A percentile compares a stretch with the other conserved stretches of the same genome.
These are phyloP conservation scores for Drosophila quadrilineata DNA, from an alignment of 1,140 invertebrate species.

Conservation along the genomic window DNA sequence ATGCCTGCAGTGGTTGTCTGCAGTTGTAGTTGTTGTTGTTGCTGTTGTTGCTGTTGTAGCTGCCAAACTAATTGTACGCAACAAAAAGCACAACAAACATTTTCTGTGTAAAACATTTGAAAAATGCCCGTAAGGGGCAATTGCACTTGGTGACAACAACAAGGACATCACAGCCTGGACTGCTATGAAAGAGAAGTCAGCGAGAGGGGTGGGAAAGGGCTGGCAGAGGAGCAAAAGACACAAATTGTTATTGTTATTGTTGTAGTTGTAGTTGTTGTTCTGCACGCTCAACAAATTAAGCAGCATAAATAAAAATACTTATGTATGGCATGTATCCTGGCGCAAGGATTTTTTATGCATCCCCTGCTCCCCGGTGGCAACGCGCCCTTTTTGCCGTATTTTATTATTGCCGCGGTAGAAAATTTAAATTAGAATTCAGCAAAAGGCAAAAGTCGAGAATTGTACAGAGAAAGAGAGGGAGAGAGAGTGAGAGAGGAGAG, in stretches of 20 bases:
- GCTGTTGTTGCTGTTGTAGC: conserved; percentile 37
- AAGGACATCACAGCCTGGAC: background rate
- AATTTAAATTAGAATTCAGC: conserved; percentile 81
- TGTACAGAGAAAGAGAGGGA: too few species aligned
- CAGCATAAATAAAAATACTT: conserved; percentile 73
- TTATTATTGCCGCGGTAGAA: conserved; percentile 63
- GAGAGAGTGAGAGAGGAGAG: too few species aligned
- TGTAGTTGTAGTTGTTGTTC: conserved; percentile 43
- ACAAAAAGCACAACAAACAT: conserved; percentile 58
- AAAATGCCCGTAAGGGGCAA: conserved; percentile 71
- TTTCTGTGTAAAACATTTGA: conserved; percentile 71
- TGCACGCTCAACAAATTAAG: conserved; percentile 72
- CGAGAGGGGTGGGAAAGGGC: conserved; percentile 51
- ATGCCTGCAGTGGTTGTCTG: conserved; percentile 74
- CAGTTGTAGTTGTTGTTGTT: conserved; percentile 43
- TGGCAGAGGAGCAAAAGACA: background rate
- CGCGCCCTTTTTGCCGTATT: conserved; percentile 40
- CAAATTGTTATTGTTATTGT: conserved; percentile 1
- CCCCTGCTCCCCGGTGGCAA: background rate
- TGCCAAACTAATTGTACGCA: conserved; percentile 76
- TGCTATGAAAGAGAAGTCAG: conserved; percentile 14
- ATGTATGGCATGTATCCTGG: too few species aligned
- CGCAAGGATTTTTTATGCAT: conserved; percentile 50
- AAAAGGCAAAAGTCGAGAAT: conserved; percentile 13
- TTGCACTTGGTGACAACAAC: conserved; percentile 53